Percentiles rank a stretch among this genome's conserved stretches.
Evolutionary conservation across 2,113 vertebrate genomes (phyloP).

Genomic region (Leiothrix lutea): DNA sequence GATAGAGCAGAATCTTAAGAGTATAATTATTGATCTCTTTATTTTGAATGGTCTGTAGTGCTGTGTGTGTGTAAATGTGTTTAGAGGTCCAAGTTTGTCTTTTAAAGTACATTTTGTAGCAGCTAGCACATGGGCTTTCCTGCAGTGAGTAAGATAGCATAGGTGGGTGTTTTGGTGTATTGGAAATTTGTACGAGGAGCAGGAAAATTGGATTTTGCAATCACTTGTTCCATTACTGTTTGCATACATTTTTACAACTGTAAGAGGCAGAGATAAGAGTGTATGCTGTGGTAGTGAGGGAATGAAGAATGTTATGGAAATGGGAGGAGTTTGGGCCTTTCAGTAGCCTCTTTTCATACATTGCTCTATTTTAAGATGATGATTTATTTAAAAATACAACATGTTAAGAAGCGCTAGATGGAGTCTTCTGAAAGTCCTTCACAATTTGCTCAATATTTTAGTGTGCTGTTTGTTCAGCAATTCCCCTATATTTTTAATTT

Average conservation of each 20-base stretch:
- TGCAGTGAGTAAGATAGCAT: conserved; percentile 12
- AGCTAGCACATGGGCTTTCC: neutral
- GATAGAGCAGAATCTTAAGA: neutral
- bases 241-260: conserved; percentile 12
- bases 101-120: neutral
- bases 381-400: neutral
- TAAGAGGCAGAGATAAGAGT: conserved; percentile 2
- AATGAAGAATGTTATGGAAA: neutral
- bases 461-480: neutral
- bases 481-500: neutral
- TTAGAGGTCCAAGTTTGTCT: neutral
- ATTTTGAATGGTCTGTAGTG: neutral
- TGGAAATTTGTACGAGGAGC: conserved; percentile 33
- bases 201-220: conserved; percentile 44
- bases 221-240: conserved; percentile 48
- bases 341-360: neutral
- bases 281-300: neutral
- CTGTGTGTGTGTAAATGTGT: neutral
- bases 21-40: neutral
- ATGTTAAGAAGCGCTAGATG: neutral
- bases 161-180: conserved; percentile 24
- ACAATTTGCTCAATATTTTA: neutral
- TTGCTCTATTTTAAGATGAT: neutral
- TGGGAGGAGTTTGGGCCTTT: neutral
- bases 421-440: neutral